Conservation (phyloP, 1,140 invertebrate genomes). For the Bombus picipes region DNA sequence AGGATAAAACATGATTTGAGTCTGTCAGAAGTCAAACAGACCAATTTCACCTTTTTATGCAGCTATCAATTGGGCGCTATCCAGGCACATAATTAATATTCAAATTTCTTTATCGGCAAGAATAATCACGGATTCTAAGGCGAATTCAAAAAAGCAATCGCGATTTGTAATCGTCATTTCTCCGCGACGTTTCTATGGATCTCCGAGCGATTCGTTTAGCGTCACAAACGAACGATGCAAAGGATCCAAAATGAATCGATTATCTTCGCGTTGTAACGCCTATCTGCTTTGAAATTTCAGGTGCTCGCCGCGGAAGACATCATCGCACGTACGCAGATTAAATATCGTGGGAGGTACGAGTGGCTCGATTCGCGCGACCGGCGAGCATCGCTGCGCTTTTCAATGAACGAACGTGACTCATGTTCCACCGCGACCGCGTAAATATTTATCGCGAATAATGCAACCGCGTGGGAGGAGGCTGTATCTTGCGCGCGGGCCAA, state of each 20-base stretch:
- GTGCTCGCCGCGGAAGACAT: background rate
- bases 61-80: too few relatives aligned
- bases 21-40: too few relatives aligned
- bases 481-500: background rate
- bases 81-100: too few relatives aligned
- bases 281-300: background rate
- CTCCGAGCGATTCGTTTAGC: too few relatives aligned
- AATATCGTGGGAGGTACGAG: slow-evolving; percentile 1
- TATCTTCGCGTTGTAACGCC: background rate
- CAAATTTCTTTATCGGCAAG: too few relatives aligned
- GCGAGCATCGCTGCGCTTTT: slow-evolving; percentile 39
- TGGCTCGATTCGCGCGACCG: slow-evolving; percentile 10
- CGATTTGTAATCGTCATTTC: too few relatives aligned
- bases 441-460: slow-evolving; percentile 68
- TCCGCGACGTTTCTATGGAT: too few relatives aligned
- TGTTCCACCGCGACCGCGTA: slow-evolving; percentile 49
- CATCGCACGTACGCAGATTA: background rate
- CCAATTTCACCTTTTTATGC: too few relatives aligned
- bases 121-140: too few relatives aligned
- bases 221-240: background rate
- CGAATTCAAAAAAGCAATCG: too few relatives aligned
- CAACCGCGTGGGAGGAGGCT: slow-evolving; percentile 32
- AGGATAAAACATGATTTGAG: too few relatives aligned
- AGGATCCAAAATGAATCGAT: background rate
- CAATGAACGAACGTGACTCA: slow-evolving; percentile 26